A percentile compares a stretch with the other conserved stretches of the same genome.
phyloP scores from a whole-genome alignment of 1,140 invertebrate genomes.

The Drosophila sechellia region DNA sequence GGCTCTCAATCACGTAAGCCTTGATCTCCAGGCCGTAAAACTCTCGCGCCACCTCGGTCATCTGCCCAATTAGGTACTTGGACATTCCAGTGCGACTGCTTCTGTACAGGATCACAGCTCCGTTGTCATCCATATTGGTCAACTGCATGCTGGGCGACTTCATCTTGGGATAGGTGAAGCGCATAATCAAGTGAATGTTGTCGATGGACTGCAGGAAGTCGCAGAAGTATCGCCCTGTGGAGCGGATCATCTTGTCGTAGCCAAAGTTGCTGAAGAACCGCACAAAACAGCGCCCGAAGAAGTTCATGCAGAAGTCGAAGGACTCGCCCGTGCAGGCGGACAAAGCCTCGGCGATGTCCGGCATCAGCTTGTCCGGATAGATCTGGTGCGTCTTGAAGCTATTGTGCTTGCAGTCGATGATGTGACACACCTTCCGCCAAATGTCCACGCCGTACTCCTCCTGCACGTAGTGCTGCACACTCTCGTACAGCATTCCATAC shows the following conservation, averaged over 20 bases:
- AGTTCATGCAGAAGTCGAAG: slow-evolving; percentile 91
- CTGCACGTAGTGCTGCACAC: slow-evolving; percentile 92
- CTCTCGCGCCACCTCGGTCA: slow-evolving; percentile 91
- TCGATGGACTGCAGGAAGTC: slow-evolving; percentile 95
- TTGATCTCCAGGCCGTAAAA: slow-evolving; percentile 91
- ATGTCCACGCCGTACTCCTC: slow-evolving; percentile 92
- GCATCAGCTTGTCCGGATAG: slow-evolving; percentile 92
- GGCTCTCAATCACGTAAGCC: slow-evolving; percentile 89
- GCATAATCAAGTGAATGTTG: slow-evolving; percentile 95
- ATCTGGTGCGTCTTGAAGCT: slow-evolving; percentile 92
- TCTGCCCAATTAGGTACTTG: slow-evolving; percentile 93
- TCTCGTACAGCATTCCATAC: slow-evolving; percentile 94
- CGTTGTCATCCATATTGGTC: slow-evolving; percentile 90
- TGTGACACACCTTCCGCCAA: slow-evolving; percentile 90
- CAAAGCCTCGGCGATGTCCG: slow-evolving; percentile 89
- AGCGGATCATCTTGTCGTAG: slow-evolving; percentile 92
- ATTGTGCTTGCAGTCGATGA: slow-evolving; percentile 88
- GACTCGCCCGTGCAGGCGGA: slow-evolving; percentile 85
- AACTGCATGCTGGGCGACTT: slow-evolving; percentile 95
- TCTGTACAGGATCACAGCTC: slow-evolving; percentile 92
- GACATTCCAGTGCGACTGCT: slow-evolving; percentile 91
- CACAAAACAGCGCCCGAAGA: slow-evolving; percentile 95
- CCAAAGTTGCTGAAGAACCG: slow-evolving; percentile 94
- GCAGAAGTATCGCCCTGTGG: slow-evolving; percentile 93
- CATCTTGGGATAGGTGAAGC: slow-evolving; percentile 96